These are phyloP conservation scores for Procambarus clarkii DNA, from an alignment of 1,140 invertebrate genomes.

Conservation along the genomic window DNA sequence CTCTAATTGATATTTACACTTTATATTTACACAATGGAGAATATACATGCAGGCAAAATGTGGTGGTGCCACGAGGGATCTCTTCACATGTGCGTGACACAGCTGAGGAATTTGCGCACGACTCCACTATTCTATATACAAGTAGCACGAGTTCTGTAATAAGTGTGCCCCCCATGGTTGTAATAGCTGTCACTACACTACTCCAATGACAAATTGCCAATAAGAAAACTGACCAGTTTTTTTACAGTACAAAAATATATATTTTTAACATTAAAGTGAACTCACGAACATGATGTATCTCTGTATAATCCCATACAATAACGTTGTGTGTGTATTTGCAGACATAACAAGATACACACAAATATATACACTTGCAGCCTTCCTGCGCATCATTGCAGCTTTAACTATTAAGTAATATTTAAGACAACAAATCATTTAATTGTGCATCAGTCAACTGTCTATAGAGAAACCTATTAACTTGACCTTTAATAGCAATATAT, in stretches of 20 bases:
- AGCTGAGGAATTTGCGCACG: neutral
- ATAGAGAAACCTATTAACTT: no score
- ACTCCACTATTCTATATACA: neutral
- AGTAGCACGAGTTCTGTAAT: neutral
- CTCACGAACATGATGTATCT: neutral
- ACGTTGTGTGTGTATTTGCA: neutral
- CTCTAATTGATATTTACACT: no score
- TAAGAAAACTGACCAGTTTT: neutral
- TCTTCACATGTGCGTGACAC: no score
- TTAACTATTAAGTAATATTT: neutral
- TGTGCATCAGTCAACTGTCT: neutral
- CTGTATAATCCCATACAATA: neutral
- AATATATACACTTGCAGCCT: neutral
- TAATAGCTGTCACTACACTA: neutral
- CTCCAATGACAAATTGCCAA: neutral
- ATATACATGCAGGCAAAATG: no score
- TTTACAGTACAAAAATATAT: conserved; percentile 4
- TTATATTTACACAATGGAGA: neutral
- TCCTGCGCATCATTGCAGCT: neutral
- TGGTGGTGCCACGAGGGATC: no score
- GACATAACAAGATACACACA: neutral
- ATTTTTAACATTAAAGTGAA: neutral
- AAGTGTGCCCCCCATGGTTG: neutral
- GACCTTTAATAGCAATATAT: neutral
- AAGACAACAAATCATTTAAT: neutral